These are phyloP conservation scores for Peromyscus eremicus DNA, from an alignment of 2,797 vertebrate species.

Conservation along the genomic window DNA sequence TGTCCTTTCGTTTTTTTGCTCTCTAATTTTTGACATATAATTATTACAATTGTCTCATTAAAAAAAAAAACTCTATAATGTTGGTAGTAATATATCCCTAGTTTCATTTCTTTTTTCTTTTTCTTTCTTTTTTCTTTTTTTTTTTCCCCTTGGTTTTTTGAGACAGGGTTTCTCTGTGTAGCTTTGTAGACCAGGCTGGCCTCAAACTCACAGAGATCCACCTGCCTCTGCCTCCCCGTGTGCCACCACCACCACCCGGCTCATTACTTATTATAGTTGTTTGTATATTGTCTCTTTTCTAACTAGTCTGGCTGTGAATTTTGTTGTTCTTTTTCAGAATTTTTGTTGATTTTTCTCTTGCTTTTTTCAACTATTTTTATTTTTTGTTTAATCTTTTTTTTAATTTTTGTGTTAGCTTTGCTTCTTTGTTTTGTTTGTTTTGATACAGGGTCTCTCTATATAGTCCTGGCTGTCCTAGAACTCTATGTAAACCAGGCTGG, in stretches of 20 bases:
- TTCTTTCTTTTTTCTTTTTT: too few species aligned
- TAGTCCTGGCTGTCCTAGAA: neutral
- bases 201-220: too few species aligned
- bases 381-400: neutral
- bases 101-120: neutral
- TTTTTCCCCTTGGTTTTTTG: too few species aligned
- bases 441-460: neutral
- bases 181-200: too few species aligned
- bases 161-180: too few species aligned
- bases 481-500: neutral
- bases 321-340: slow-evolving; percentile 36
- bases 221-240: too few species aligned
- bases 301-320: slow-evolving; percentile 14
- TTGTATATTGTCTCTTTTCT: neutral
- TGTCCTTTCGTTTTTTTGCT: neutral
- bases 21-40: slow-evolving; percentile 3
- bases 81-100: neutral
- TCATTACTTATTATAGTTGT: neutral
- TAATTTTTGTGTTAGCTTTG: neutral
- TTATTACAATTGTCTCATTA: neutral
- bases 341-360: slow-evolving; percentile 16
- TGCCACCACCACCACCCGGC: too few species aligned
- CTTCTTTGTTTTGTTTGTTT: neutral
- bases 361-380: slow-evolving; percentile 2
- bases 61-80: neutral